These are phyloP conservation scores for Alectura lathami DNA, from an alignment of 2,113 vertebrate genomes.

Conservation along the genomic window DNA sequence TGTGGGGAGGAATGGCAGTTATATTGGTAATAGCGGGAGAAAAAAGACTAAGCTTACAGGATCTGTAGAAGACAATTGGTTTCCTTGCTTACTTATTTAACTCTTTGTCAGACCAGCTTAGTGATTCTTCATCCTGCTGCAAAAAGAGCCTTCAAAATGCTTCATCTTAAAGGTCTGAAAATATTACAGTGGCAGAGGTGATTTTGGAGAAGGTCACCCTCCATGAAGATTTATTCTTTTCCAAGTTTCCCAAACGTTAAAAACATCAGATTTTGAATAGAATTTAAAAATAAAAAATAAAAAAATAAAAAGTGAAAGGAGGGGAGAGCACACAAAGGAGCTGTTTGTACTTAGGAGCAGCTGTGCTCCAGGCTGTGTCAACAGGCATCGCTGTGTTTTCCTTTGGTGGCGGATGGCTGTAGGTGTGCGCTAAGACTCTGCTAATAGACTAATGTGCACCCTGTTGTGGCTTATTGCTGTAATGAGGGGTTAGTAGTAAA, in stretches of 20 bases:
- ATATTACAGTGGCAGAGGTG: background rate
- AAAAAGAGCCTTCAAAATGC: background rate
- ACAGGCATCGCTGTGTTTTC: constrained; percentile 9
- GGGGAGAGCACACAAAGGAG: constrained; percentile 23
- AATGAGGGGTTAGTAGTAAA: constrained; percentile 24
- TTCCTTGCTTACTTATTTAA: background rate
- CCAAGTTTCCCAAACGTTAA: background rate
- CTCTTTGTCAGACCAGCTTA: background rate
- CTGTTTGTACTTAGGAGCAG: constrained; percentile 18
- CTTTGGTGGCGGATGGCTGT: background rate
- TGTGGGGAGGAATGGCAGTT: background rate
- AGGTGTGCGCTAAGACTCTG: constrained; percentile 29
- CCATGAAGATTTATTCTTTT: background rate
- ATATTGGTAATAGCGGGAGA: background rate
- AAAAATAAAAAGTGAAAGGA: background rate
- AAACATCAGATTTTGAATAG: background rate
- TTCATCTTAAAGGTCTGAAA: background rate
- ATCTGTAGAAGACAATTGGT: background rate
- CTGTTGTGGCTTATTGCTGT: background rate
- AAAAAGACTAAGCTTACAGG: background rate
- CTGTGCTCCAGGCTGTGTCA: constrained; percentile 6
- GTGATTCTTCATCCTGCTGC: background rate
- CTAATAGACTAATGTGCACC: constrained; percentile 34
- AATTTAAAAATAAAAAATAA: background rate
- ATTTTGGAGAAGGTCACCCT: background rate